Evolutionary conservation across 2,888 invertebrate genomes (phyloP), one percentile per base, ranked within the genome.

Genomic region (Drosophila rubida): DNA sequence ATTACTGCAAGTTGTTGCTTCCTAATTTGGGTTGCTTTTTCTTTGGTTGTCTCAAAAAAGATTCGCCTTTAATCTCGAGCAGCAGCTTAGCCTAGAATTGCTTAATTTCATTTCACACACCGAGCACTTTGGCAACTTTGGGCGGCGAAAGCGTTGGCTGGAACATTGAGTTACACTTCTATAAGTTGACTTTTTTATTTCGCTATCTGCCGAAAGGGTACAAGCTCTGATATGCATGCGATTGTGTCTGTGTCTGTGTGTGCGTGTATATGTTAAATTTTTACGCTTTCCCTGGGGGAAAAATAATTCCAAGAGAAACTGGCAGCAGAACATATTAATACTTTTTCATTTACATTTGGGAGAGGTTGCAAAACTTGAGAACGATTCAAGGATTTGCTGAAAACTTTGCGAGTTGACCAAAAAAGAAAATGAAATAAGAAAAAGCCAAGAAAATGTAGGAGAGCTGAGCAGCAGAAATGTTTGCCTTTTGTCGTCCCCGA

Each of bases 261-360:
- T 55, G 50, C 35, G 39, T 63, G 49, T 61, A 50, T 50, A 41
- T 74, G 65, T 68, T 58, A 64, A 62, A 66, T 86, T 62, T 71
- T 57, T 41, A 6, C 49, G 53, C 69, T 58, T 41, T 72, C 87
- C 85, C 85, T 19, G 30, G 58, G 85, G 85, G 44, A 46, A 87
- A 53, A 76, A 85, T 87, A 75, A 76, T 87, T 85, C 67, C 68
- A 71, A 66, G 73, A 50, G 49, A 37, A 60, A 45, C 61, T 55
- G 58, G 45, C 55, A 64, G 51, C 67, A 60, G 64, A 57, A 86
- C 75, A 67, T 87, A 87, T 80, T 83, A 80, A 80, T 87, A 80
- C 78, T 69, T 87, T 86, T 80, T 87, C 80, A 83, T 87, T 80
- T 80, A 87, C 75, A 80, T 80, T 58, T 53, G 48, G 30, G 27